phyloP scores from a whole-genome alignment of 2,113 vertebrate species.

The Aphyosemion australe region DNA sequence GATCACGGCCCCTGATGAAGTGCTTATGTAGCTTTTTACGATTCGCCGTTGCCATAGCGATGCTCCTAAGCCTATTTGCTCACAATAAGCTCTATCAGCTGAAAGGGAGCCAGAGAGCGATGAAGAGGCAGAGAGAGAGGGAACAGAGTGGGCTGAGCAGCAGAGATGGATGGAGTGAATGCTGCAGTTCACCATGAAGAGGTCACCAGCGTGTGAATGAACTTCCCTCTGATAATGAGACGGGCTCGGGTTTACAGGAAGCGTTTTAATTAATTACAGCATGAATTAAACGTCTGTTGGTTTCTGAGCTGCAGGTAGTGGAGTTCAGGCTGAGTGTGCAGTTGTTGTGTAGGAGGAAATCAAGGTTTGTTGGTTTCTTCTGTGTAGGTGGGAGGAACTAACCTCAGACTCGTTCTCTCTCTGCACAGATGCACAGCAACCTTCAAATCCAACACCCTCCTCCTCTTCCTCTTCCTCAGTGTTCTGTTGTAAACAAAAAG shows the following conservation, averaged over 20 bases:
- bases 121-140: constrained; percentile 63
- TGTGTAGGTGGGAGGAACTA: constrained; percentile 55
- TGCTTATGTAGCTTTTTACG: constrained; percentile 65
- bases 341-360: constrained; percentile 55
- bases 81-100: constrained; percentile 74
- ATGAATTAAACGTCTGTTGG: constrained; percentile 9
- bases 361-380: constrained; percentile 44
- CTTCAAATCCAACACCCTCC: constrained; percentile 4
- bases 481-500: too few relatives aligned
- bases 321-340: constrained; percentile 29
- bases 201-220: constrained; percentile 37
- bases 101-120: constrained; percentile 58
- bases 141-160: constrained; percentile 41
- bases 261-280: constrained; percentile 1
- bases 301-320: constrained; percentile 16
- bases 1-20: constrained; percentile 66
- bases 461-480: too few relatives aligned
- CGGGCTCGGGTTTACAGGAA: constrained; percentile 9
- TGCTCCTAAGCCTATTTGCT: constrained; percentile 75
- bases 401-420: constrained; percentile 33
- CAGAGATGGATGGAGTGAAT: constrained; percentile 25
- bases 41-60: constrained; percentile 82
- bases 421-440: constrained; percentile 31
- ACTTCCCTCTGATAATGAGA: constrained; percentile 32
- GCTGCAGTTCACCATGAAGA: not conserved